These are phyloP conservation scores for Scaptomyza pallida DNA, from an alignment of 1,140 invertebrate genomes.

Conservation along the genomic window DNA sequence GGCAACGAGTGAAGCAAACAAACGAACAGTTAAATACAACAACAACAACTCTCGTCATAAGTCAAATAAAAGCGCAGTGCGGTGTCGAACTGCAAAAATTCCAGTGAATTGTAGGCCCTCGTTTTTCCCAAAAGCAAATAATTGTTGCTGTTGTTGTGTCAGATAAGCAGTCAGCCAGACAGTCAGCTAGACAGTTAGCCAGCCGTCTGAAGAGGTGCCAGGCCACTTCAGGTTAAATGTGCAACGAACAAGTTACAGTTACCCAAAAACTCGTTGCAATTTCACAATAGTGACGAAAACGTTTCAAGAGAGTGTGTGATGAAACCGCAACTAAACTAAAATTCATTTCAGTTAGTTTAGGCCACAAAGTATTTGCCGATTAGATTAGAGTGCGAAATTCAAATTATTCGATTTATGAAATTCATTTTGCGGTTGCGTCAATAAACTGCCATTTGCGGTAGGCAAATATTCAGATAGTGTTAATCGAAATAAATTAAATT, in stretches of 20 bases:
- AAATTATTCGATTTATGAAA: too few species aligned
- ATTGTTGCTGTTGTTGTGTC: slow-evolving; percentile 61
- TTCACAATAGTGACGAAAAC: slow-evolving; percentile 4
- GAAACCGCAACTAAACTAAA: neutral
- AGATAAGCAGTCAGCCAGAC: slow-evolving; percentile 47
- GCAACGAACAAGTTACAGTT: neutral
- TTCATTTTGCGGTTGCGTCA: too few species aligned
- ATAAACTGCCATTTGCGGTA: too few species aligned
- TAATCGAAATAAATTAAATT: too few species aligned
- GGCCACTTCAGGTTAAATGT: slow-evolving; percentile 9
- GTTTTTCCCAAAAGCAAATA: slow-evolving; percentile 33
- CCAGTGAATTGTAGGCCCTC: slow-evolving; percentile 68
- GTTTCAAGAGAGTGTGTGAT: neutral
- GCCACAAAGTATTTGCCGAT: too few species aligned
- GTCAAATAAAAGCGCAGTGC: slow-evolving; percentile 78
- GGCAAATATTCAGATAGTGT: too few species aligned
- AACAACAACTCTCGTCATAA: slow-evolving; percentile 69
- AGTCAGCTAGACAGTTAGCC: slow-evolving; percentile 30
- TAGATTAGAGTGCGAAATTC: too few species aligned
- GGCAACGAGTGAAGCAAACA: slow-evolving; percentile 50
- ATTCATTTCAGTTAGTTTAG: too few species aligned
- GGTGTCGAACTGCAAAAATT: slow-evolving; percentile 56
- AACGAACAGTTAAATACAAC: slow-evolving; percentile 10
- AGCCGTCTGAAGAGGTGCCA: slow-evolving; percentile 11
- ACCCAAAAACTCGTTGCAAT: neutral